A percentile compares a stretch with the other conserved stretches of the same genome.
Conservation (phyloP, 1,140 invertebrate genomes). For the Hirudo medicinalis region DNA sequence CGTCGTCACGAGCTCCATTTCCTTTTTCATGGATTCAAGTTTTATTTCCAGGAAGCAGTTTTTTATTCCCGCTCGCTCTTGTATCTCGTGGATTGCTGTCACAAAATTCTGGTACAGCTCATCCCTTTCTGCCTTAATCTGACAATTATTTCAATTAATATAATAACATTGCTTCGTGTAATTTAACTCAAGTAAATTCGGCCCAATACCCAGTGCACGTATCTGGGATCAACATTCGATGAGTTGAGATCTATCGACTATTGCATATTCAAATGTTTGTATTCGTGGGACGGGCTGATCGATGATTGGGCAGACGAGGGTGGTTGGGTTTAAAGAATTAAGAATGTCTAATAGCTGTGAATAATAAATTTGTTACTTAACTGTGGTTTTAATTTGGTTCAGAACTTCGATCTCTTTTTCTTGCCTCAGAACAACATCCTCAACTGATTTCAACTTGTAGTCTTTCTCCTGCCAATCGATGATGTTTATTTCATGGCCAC, state of each 20-base stretch:
- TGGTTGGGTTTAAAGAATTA: no score
- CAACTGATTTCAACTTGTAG: neutral
- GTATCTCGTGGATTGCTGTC: slow-evolving; percentile 65
- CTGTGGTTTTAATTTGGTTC: neutral
- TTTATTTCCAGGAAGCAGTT: slow-evolving; percentile 62
- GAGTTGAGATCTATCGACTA: no score
- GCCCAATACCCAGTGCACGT: no score
- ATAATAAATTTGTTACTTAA: neutral
- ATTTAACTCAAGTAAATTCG: no score
- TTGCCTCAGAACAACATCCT: neutral
- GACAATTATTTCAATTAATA: neutral
- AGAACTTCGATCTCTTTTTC: slow-evolving; percentile 9
- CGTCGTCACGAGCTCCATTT: slow-evolving; percentile 55
- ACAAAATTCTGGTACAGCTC: slow-evolving; percentile 64
- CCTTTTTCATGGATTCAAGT: slow-evolving; percentile 50
- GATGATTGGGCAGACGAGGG: no score
- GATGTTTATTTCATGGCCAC: no score
- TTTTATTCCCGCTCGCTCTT: slow-evolving; percentile 65
- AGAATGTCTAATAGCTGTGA: no score
- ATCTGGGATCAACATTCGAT: no score
- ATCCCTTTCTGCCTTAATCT: slow-evolving; percentile 59
- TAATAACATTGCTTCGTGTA: no score
- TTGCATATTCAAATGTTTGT: no score
- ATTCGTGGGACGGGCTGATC: no score
- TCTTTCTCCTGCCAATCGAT: neutral